Conservation (phyloP, 2,888 invertebrate species). For the Camptogramma bilineatum region DNA sequence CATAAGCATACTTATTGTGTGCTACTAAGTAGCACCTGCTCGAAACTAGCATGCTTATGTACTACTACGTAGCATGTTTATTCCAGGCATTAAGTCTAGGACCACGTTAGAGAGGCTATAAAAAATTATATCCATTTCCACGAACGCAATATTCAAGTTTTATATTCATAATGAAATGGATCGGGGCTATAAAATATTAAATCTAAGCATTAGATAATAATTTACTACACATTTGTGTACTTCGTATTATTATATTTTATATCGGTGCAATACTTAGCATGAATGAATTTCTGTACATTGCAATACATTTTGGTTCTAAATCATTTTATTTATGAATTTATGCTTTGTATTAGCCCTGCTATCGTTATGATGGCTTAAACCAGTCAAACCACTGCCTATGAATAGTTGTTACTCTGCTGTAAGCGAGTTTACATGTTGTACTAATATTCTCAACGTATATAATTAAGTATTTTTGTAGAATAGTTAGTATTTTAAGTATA, state of each 20-base stretch:
- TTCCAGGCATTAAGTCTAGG: background rate
- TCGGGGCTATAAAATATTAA: background rate
- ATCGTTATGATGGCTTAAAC: slow-evolving; percentile 55
- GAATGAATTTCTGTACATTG: slow-evolving; percentile 36
- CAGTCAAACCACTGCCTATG: slow-evolving; percentile 78
- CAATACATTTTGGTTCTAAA: slow-evolving; percentile 38
- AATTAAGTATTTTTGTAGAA: slow-evolving; percentile 24
- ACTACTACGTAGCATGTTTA: no score
- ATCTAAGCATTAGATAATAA: background rate
- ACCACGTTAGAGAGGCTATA: background rate
- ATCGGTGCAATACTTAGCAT: slow-evolving; percentile 70
- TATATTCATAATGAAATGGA: background rate
- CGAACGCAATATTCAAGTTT: background rate
- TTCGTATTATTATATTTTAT: slow-evolving; percentile 38
- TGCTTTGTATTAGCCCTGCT: slow-evolving; percentile 54
- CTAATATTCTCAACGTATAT: slow-evolving; percentile 65
- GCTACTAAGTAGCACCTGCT: no score
- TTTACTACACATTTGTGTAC: slow-evolving; percentile 12
- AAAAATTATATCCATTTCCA: background rate
- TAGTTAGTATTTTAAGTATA: slow-evolving; percentile 1
- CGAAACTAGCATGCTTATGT: no score
- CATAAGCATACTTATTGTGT: no score
- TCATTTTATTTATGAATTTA: slow-evolving; percentile 47
- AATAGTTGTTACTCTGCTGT: slow-evolving; percentile 26
- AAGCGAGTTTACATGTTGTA: slow-evolving; percentile 68